Evolutionary conservation across 2,888 invertebrate genomes (phyloP), one percentile per base, ranked within the genome.

Genomic region (Colletes collaris): DNA sequence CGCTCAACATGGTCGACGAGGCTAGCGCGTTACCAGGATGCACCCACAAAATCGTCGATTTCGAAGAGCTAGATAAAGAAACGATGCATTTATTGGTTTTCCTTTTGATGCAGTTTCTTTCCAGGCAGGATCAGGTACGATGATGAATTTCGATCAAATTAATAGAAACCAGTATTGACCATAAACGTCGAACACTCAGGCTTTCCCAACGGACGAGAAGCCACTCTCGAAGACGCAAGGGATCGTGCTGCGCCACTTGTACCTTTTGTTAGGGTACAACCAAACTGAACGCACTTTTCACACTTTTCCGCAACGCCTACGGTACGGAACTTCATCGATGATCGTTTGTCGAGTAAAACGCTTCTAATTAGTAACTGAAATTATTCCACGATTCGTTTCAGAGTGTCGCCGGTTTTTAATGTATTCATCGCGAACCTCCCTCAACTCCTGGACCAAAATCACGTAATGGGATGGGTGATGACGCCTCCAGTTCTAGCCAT

Each of bases 71-170:
- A 0, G 99, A 99, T 91, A 96, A 97, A 85, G 99, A 99, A 93
- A 99, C 99, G 0, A 97, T 98, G 88, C 99, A 99, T 92, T 94
- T 99, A 40, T 94, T 99, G 52, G 97, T 99, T 11, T 98, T 98
- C 89, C 94, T 99, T n/a, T 95, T 99, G 13, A 98, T 99, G 97
- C 99, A 99, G 94, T 99, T 99, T 92, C 94, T 99, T 91, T 97
- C 98, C 0, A 94, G 96, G 87, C 95, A 95, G 37, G 96, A 97
- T 91, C 96, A 96, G 92, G 94, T 94, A 89, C n/a, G 35, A 10
- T 0, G 35, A 35, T 49, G 6, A n/a, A 13, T 13, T 6, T 58
- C 10, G 8, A 6, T 64, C 11, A 4, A 50, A 27, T n/a, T 7
- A 2, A 37, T 16, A 40, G 0, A 56, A 64, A 72, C 64, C 46